Evolutionary conservation across 2,113 vertebrate genomes (phyloP).

Genomic region (Martes martes): DNA sequence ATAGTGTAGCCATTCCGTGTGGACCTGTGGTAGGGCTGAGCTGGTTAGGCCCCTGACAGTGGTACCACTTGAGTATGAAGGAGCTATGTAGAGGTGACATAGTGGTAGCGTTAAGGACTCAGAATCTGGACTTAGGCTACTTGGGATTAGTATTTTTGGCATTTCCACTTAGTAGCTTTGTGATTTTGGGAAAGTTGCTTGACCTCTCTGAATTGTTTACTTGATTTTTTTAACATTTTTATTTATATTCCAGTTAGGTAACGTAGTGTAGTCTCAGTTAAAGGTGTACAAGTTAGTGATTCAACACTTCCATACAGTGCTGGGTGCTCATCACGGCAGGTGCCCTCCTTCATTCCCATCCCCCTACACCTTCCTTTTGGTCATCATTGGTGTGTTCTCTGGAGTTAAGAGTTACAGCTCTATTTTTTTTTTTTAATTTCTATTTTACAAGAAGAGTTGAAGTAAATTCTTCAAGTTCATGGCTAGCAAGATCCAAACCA

Average conservation of each 20-base stretch:
- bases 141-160: conserved; percentile 3
- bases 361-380: neutral
- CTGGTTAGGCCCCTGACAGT: neutral
- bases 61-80: neutral
- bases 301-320: neutral
- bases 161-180: neutral
- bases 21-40: neutral
- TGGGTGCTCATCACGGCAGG: neutral
- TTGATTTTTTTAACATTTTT: neutral
- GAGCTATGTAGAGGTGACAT: neutral
- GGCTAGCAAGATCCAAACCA: neutral
- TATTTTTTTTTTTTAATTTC: neutral
- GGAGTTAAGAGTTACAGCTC: neutral
- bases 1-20: neutral
- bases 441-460: neutral
- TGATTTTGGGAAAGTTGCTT: neutral
- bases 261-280: neutral
- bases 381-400: neutral
- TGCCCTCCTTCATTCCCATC: neutral
- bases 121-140: neutral
- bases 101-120: neutral
- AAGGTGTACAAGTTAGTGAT: neutral
- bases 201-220: neutral
- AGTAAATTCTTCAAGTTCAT: conserved; percentile 18
- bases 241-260: neutral